Evolutionary conservation across 2,888 invertebrate species (phyloP).

Genomic region (Acanthosepion esculentum): DNA sequence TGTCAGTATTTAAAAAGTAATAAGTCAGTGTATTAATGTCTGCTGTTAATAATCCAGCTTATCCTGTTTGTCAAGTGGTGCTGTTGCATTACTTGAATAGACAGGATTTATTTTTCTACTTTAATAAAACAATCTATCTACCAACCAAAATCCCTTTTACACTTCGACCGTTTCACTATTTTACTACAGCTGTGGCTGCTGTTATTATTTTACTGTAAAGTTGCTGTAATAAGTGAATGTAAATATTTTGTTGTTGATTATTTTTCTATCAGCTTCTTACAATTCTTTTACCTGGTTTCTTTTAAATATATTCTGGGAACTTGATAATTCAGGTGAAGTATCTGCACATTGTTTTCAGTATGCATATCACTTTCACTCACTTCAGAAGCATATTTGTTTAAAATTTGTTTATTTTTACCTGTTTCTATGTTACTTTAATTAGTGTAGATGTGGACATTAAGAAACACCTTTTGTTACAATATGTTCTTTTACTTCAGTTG

Average conservation of each 20-base stretch:
- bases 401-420: not conserved
- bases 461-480: not conserved
- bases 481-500: too few relatives aligned
- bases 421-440: not conserved
- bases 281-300: not conserved
- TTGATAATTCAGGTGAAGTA: not conserved
- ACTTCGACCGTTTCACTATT: not conserved
- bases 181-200: not conserved
- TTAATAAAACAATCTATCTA: not conserved
- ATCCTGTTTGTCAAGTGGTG: not conserved
- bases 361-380: not conserved
- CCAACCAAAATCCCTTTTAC: not conserved
- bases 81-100: not conserved
- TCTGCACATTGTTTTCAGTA: not conserved
- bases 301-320: not conserved
- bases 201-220: not conserved
- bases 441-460: not conserved
- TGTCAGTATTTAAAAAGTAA: not conserved
- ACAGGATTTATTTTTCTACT: not conserved
- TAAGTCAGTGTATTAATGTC: not conserved
- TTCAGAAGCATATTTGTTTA: not conserved
- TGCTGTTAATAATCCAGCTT: not conserved
- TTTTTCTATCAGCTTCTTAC: not conserved
- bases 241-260: not conserved
- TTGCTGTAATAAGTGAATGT: not conserved